These are phyloP conservation scores for Rhizomys pruinosus DNA, from an alignment of 2,113 vertebrate genomes.

Conservation along the genomic window DNA sequence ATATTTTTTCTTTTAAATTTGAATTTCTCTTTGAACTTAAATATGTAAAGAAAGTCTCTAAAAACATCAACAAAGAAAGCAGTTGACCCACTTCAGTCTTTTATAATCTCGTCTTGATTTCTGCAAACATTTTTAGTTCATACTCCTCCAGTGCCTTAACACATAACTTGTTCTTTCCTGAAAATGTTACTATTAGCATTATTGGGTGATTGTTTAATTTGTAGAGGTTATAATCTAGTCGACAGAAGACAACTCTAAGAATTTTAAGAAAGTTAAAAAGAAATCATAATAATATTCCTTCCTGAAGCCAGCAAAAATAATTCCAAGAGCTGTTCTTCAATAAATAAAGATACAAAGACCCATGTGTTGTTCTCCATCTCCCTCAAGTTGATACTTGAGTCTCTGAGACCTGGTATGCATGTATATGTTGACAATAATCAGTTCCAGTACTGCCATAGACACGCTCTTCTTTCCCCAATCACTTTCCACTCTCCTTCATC, in stretches of 20 bases:
- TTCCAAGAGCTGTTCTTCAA: neutral
- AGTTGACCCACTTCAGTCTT: neutral
- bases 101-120: neutral
- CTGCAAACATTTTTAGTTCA: neutral
- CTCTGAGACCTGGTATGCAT: no score
- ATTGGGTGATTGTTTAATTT: neutral
- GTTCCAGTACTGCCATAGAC: neutral
- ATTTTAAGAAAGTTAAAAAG: neutral
- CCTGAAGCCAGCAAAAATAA: neutral
- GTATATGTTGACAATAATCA: neutral
- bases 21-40: neutral
- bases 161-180: neutral
- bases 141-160: neutral
- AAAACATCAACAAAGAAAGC: neutral
- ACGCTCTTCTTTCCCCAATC: neutral
- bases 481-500: neutral
- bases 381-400: neutral
- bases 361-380: neutral
- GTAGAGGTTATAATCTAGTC: neutral
- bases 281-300: neutral
- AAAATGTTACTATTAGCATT: neutral
- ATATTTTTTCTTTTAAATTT: neutral
- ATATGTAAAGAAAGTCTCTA: neutral
- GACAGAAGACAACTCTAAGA: neutral
- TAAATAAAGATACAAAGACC: neutral